Evolutionary conservation across 2,113 vertebrate genomes (phyloP).

Genomic region (Pterocles burchelli): DNA sequence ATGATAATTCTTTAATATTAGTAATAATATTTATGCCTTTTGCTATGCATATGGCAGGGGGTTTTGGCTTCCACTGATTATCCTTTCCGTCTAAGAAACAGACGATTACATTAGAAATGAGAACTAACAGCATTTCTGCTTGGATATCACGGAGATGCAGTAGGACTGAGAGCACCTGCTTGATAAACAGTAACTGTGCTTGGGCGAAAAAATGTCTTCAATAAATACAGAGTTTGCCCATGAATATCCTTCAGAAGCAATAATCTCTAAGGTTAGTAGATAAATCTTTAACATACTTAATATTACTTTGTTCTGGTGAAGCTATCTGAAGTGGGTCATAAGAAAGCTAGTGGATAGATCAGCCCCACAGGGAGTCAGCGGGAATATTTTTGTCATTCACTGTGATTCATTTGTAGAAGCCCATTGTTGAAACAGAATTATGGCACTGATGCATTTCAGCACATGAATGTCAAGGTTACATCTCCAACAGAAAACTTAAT

Average conservation of each 20-base stretch:
- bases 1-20: background rate
- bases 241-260: background rate
- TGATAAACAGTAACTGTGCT: background rate
- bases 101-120: background rate
- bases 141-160: background rate
- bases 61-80: background rate
- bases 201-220: background rate
- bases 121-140: background rate
- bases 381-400: background rate
- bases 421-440: background rate
- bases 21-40: background rate
- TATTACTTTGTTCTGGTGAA: background rate
- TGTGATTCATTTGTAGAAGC: background rate
- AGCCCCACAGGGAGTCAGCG: background rate
- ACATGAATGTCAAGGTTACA: background rate
- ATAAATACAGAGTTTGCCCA: background rate
- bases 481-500: background rate
- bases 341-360: background rate
- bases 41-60: background rate
- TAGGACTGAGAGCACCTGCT: background rate
- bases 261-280: background rate
- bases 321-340: background rate
- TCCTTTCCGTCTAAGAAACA: background rate
- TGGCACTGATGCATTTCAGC: background rate
- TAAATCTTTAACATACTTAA: background rate